Base-by-base conservation (phyloP, 2,888 invertebrate species). In the Drosophila heteroneura region DNA sequence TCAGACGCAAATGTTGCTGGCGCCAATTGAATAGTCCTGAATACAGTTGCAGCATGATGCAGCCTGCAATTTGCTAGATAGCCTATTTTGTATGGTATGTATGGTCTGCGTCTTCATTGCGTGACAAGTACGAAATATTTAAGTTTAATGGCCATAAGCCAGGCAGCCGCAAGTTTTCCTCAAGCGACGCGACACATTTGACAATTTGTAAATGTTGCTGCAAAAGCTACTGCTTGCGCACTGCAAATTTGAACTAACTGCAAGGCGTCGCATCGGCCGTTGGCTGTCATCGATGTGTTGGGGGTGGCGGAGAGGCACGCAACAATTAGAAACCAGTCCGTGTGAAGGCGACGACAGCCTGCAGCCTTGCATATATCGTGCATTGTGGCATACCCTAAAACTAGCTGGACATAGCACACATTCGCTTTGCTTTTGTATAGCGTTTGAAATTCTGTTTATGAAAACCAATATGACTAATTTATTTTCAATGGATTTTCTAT, bases 291-390 rank as follows among this genome's bases (percentile, higher is more conserved):
- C 61, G 62, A 58, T 62, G 66, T 37, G 26, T 56, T 28, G 39
- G 28, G 22, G 28, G 37, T 14, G 37, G 26, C 19, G 32, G 30
- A 14, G 47, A 53, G 61, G 54, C 28, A 66, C 22, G 64, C 76
- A 65, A 64, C 85, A 89, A 89, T 89, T 89, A 89, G 80, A 82
- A 84, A 88, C 85, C 83, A 81, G 86, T 88, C 69, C 70, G 58
- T 69, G 73, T 61, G 51, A 80, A 76, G 75, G 78, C 88, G 88
- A 81, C 74, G 76, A 87, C 82, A 87, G 75, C 59, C 67, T 58
- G 59, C 22, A 52, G 67, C 70, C 69, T 54, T 64, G 35, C 16
- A 60, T 66, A 64, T 61, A 64, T 71, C 54, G 66, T 63, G 79
- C 70, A 79, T 82, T 74, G 72, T 65, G 53, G 4, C 16, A 76